Conservation (phyloP, 64 coral and sea anemone species). For the Hydrozoanthus tunicans region DNA sequence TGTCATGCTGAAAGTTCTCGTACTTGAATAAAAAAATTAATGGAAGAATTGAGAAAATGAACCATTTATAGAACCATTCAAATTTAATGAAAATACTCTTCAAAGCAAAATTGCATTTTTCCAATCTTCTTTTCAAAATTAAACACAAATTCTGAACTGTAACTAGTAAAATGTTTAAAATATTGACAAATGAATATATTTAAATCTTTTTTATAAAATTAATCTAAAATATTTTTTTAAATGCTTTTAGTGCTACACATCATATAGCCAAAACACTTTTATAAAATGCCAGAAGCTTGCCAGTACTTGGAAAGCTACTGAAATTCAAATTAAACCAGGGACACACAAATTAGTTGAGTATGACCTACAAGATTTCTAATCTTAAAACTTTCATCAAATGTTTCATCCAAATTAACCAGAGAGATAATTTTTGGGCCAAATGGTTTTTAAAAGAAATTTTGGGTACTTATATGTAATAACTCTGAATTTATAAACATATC, state of each 20-base stretch:
- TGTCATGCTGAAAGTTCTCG: constrained; percentile 32
- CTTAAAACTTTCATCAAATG: background rate
- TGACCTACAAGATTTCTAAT: background rate
- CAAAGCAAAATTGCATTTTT: constrained; percentile 39
- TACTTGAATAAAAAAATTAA: constrained; percentile 52
- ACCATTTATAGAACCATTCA: constrained; percentile 35
- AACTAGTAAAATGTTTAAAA: background rate
- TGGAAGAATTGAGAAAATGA: constrained; percentile 12
- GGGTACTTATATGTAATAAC: background rate
- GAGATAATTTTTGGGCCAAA: background rate
- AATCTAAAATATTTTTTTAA: background rate
- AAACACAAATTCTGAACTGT: background rate
- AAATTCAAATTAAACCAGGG: background rate
- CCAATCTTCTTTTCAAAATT: background rate
- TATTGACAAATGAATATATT: background rate
- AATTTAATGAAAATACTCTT: constrained; percentile 35
- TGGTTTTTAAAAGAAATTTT: background rate
- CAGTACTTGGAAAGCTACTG: background rate
- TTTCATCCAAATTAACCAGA: background rate
- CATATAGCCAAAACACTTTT: background rate
- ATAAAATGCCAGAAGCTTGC: background rate
- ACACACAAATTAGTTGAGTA: constrained; percentile 1
- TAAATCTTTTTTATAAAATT: background rate
- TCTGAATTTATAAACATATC: background rate
- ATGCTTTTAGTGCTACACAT: background rate